phyloP scores from a whole-genome alignment of 2,113 vertebrate species.

The Neodontobutis hainanensis region DNA sequence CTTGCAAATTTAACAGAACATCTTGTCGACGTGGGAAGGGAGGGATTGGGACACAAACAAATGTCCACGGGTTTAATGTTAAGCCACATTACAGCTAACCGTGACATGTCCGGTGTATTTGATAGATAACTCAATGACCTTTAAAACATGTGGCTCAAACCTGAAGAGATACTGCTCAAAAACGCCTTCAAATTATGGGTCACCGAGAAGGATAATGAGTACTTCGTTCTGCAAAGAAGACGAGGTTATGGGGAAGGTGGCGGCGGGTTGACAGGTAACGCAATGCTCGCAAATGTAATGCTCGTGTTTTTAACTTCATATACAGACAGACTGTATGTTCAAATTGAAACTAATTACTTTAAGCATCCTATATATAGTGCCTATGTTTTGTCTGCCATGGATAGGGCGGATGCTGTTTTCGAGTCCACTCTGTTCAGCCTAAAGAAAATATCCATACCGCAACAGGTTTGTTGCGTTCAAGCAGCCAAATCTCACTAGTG shows the following conservation, averaged over 20 bases:
- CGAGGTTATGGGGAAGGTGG: slow-evolving; percentile 92
- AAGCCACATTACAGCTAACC: slow-evolving; percentile 29
- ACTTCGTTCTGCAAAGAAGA: slow-evolving; percentile 92
- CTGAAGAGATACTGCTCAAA: slow-evolving; percentile 94
- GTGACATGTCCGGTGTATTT: slow-evolving; percentile 65
- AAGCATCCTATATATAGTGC: background rate
- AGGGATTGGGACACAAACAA: slow-evolving; percentile 74
- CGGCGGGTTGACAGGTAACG: slow-evolving; percentile 89
- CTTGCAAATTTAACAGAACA: slow-evolving; percentile 70
- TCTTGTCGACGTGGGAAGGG: slow-evolving; percentile 85
- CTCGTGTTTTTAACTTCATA: background rate
- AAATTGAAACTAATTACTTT: background rate
- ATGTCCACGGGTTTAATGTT: slow-evolving; percentile 55
- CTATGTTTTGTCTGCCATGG: background rate
- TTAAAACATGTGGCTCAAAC: slow-evolving; percentile 91
- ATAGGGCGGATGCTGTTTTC: slow-evolving; percentile 29
- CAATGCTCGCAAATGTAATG: slow-evolving; percentile 2
- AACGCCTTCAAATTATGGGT: slow-evolving; percentile 95
- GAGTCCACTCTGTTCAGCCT: background rate
- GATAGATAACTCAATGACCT: slow-evolving; percentile 27
- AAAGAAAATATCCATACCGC: slow-evolving; percentile 24
- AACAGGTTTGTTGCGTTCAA: slow-evolving; percentile 62
- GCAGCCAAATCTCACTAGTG: background rate
- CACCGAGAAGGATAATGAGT: slow-evolving; percentile 91
- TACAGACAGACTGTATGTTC: background rate